Percentiles rank a stretch among this genome's conserved stretches.
These are phyloP conservation scores for Brachionus calyciflorus DNA, from an alignment of 1,140 invertebrate genomes.

Conservation along the genomic window DNA sequence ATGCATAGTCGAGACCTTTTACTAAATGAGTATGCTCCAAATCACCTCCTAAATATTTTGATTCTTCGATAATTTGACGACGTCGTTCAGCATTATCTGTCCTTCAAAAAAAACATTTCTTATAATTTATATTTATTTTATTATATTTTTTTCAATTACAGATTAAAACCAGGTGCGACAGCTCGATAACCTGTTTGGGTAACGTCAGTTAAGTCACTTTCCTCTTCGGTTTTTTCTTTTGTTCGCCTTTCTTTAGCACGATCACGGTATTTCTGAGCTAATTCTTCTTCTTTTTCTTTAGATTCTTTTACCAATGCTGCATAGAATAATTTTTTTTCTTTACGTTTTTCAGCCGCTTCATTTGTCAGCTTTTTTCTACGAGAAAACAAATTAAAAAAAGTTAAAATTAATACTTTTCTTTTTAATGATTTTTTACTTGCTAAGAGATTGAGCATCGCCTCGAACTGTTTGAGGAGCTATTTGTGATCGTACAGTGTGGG, in stretches of 20 bases:
- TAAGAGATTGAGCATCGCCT: background rate
- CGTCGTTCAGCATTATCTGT: constrained; percentile 81
- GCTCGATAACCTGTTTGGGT: constrained; percentile 75
- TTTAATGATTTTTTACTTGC: background rate
- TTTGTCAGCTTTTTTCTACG: background rate
- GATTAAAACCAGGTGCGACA: constrained; percentile 89
- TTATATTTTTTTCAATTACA: constrained; percentile 59
- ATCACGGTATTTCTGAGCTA: constrained; percentile 91
- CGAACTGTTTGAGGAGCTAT: background rate
- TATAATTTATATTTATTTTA: background rate
- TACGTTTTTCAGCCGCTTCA: constrained; percentile 26
- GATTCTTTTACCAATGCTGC: constrained; percentile 90
- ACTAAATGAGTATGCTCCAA: constrained; percentile 99
- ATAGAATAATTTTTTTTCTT: constrained; percentile 65
- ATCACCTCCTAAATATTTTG: constrained; percentile 99
- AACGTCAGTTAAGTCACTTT: background rate
- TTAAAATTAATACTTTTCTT: background rate
- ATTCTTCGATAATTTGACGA: constrained; percentile 93
- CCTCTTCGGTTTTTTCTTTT: constrained; percentile 70
- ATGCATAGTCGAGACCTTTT: constrained; percentile 96
- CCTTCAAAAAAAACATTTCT: background rate
- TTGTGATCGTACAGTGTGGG: constrained; percentile 41
- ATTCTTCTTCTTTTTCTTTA: constrained; percentile 87
- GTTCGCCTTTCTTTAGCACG: constrained; percentile 88
- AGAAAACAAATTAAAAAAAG: background rate